Percentiles rank a stretch among this genome's conserved stretches.
These are phyloP conservation scores for Phrixothrix hirtus DNA, from an alignment of 2,888 invertebrate species.

Conservation along the genomic window DNA sequence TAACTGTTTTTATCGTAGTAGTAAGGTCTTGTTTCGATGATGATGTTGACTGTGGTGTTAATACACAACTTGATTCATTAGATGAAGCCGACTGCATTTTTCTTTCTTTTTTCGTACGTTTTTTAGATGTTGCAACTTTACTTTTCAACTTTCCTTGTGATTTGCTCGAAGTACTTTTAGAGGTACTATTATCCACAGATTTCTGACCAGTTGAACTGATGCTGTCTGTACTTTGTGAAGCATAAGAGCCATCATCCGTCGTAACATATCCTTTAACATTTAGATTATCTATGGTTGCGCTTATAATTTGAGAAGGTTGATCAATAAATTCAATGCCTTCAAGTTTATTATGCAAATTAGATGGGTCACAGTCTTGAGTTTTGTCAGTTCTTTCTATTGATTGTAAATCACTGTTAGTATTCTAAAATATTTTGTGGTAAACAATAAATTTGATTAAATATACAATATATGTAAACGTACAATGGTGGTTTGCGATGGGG, in stretches of 20 bases:
- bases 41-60: too few species aligned
- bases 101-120: constrained; percentile 31
- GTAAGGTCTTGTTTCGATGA: too few species aligned
- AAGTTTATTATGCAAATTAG: constrained; percentile 39
- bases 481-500: constrained; percentile 66
- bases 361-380: constrained; percentile 44
- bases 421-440: background rate
- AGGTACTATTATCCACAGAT: too few species aligned
- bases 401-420: background rate
- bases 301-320: constrained; percentile 61
- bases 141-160: constrained; percentile 5
- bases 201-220: too few species aligned
- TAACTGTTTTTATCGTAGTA: constrained; percentile 41
- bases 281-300: constrained; percentile 56
- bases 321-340: constrained; percentile 66
- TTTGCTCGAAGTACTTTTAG: too few species aligned
- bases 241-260: constrained; percentile 58
- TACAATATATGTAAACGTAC: too few species aligned
- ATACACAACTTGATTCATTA: too few species aligned
- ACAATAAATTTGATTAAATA: too few species aligned
- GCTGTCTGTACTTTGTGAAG: constrained; percentile 23
- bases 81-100: constrained; percentile 9
- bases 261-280: constrained; percentile 47
- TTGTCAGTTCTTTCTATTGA: constrained; percentile 19
- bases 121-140: constrained; percentile 13